Evolutionary conservation across 1,140 invertebrate genomes (phyloP), one percentile per base, ranked within the genome.

Genomic region (Potamilus streckersoni): DNA sequence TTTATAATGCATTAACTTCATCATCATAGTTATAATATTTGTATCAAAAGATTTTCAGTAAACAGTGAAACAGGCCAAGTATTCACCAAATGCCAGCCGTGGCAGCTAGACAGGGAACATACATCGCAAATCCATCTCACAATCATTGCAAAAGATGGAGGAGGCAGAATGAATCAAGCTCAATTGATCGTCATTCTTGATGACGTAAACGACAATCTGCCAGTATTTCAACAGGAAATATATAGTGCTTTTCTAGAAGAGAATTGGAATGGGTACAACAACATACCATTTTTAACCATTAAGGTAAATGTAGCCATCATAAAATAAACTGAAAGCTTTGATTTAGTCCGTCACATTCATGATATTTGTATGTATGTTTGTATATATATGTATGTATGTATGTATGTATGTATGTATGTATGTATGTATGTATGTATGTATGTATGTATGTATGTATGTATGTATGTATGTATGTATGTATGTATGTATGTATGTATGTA

Each of bases 131-230:
- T 63, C 23, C 64, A 63, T 55, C 69, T 75, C 60, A 75, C 66
- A 15, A 56, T 38, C n/a, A 69, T 61, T 56, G 73, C 67, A 23
- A 69, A 12, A 55, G 73, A 70, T 38, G 15, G 2, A 15, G 67
- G 27, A 31, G 31, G 67, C 15, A 55, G 61, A 19, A 61, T 60
- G 4, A 49, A 64, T 27, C 56, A 67, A 5, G 20, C 66, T 16
- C 38, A n/a, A 56, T 0, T 75, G 1, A 23, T n/a, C n/a, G 59
- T 75, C 15, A 2, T 27, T 11, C 15, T 75, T 11, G 27, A 13
- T n/a, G 73, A 75, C 38, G 49, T 23, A 31, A 75, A 75, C 38
- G 73, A 75, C 59, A 64, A 75, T n/a, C 20, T 16, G 16, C 73
- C 73, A 16, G 4, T 23, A 20, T 69, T 75, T 64, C n/a, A 15